Conservation (phyloP, 2,888 invertebrate genomes). For the Nemoura dubitans region DNA sequence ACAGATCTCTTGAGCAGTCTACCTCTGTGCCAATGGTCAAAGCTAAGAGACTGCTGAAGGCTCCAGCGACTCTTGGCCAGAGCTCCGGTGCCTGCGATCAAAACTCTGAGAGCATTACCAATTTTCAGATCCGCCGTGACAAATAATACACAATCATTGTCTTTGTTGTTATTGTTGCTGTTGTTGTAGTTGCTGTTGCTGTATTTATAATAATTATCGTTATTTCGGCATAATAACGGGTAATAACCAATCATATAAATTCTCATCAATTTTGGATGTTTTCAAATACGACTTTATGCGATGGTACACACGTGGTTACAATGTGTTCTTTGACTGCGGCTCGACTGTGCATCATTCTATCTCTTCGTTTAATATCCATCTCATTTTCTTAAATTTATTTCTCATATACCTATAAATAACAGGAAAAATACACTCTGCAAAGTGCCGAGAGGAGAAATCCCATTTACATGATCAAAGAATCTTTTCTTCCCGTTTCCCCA, state of each 20-base stretch:
- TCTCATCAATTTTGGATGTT: background rate
- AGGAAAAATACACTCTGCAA: constrained; percentile 33
- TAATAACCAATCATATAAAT: constrained; percentile 36
- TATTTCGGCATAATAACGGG: constrained; percentile 31
- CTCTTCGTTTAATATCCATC: constrained; percentile 30
- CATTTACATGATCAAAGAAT: constrained; percentile 43
- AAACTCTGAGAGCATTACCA: constrained; percentile 22
- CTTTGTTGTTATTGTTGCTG: constrained; percentile 14
- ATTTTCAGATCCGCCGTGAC: constrained; percentile 46
- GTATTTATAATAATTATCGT: constrained; percentile 45
- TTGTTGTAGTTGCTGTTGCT: constrained; percentile 42
- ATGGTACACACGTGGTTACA: background rate
- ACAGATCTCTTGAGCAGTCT: constrained; percentile 52
- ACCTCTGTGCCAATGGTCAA: constrained; percentile 59
- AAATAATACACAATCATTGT: constrained; percentile 44
- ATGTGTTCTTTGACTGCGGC: background rate
- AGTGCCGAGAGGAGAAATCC: constrained; percentile 31
- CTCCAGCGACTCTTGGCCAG: background rate
- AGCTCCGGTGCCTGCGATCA: background rate
- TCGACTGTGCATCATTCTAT: background rate
- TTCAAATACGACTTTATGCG: background rate
- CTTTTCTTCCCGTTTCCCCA: constrained; percentile 41
- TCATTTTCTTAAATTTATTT: constrained; percentile 30
- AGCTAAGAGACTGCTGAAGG: no score
- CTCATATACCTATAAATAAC: constrained; percentile 26